Evolutionary conservation across 37 sponge, comb jelly and placozoan genomes (phyloP).

Genomic region (Ianthella basta): DNA sequence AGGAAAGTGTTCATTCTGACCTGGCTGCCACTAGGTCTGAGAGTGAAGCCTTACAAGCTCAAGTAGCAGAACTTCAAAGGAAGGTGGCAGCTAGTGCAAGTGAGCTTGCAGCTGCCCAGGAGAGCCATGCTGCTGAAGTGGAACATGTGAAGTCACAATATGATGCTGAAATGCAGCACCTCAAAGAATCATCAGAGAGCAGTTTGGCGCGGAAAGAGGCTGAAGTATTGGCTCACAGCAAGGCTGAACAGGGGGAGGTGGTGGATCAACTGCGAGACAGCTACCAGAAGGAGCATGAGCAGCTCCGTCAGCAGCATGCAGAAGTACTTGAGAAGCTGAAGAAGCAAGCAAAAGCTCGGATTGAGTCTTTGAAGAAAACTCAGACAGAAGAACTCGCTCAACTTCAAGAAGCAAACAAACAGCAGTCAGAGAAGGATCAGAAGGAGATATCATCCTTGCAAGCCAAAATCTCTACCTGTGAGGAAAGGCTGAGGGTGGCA

Average conservation of each 20-base stretch:
- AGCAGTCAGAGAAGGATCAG: not conserved
- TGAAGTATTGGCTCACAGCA: not conserved
- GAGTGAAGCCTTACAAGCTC: no score
- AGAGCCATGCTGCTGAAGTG: not conserved
- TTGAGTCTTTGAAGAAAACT: conserved; percentile 12
- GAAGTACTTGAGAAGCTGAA: conserved; percentile 19
- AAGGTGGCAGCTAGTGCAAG: no score
- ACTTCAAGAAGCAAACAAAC: not conserved
- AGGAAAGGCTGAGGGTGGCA: not conserved
- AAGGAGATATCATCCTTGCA: no score
- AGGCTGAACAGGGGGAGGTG: not conserved
- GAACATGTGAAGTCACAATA: not conserved
- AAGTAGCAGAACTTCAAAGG: no score
- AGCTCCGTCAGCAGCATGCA: not conserved
- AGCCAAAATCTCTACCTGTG: no score
- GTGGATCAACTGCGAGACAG: not conserved
- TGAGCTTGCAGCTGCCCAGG: not conserved
- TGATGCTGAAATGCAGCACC: no score
- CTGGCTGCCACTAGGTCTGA: no score
- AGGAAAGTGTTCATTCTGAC: no score
- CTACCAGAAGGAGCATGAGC: not conserved
- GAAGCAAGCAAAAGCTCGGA: conserved; percentile 33
- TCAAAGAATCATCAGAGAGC: not conserved
- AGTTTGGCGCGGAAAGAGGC: not conserved
- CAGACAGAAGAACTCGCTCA: not conserved